These are phyloP conservation scores for Noctilio leporinus DNA, from an alignment of 2,113 vertebrate genomes.

Conservation along the genomic window DNA sequence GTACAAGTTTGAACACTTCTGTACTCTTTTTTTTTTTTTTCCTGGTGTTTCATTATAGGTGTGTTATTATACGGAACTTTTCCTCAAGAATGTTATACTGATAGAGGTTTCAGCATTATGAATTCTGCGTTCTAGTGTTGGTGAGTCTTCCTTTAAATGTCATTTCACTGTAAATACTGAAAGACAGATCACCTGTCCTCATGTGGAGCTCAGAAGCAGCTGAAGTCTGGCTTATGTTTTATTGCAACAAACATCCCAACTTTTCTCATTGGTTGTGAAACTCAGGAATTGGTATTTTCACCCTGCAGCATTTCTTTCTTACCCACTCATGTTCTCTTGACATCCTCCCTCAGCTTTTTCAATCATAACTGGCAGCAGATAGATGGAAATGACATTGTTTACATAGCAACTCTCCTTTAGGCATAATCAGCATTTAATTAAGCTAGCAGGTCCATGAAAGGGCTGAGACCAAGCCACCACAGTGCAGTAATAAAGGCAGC, in stretches of 20 bases:
- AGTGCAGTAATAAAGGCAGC: not conserved
- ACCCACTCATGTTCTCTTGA: not conserved
- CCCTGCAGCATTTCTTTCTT: slow-evolving; percentile 1
- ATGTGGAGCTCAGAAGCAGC: not conserved
- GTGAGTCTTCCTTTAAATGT: not conserved
- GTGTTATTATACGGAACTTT: not conserved
- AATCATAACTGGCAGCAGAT: slow-evolving; percentile 19
- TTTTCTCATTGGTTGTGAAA: slow-evolving; percentile 12
- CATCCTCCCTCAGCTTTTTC: not conserved
- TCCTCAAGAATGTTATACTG: not conserved
- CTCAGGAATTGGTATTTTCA: not conserved
- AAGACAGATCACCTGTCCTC: not conserved
- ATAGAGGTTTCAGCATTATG: not conserved
- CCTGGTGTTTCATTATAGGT: not conserved
- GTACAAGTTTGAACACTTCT: not conserved
- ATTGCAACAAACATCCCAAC: not conserved
- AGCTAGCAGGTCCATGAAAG: not conserved
- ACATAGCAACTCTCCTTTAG: not conserved
- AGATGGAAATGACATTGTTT: not conserved
- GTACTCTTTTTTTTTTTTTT: not conserved
- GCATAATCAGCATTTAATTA: not conserved
- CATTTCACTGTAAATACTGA: not conserved
- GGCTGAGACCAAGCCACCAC: not conserved
- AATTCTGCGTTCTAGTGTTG: not conserved
- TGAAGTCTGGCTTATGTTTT: not conserved